Conservation (phyloP, 2,888 invertebrate genomes). For the Apodemia duryi region DNA sequence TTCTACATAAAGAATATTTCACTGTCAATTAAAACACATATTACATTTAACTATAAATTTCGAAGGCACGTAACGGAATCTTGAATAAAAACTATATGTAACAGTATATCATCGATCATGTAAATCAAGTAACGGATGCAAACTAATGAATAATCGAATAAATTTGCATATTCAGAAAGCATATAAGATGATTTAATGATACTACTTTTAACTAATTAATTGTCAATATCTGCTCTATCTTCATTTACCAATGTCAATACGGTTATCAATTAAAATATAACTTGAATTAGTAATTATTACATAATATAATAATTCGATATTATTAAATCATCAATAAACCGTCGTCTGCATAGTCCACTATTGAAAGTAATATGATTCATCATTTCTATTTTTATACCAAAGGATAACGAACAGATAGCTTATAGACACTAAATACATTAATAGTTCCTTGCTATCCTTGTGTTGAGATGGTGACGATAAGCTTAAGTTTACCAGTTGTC, state of each 20-base stretch:
- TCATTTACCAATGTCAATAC: background rate
- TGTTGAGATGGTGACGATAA: too few relatives aligned
- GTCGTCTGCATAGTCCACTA: too few relatives aligned
- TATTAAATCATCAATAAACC: too few relatives aligned
- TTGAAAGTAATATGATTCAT: too few relatives aligned
- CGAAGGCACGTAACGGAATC: background rate
- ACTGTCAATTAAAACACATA: background rate
- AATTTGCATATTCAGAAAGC: background rate
- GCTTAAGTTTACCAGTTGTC: too few relatives aligned
- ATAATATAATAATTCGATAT: too few relatives aligned
- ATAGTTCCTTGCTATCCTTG: too few relatives aligned
- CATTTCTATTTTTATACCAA: too few relatives aligned
- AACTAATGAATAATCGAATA: background rate
- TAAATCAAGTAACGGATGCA: conserved; percentile 11
- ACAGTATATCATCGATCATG: conserved; percentile 14
- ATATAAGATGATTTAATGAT: background rate
- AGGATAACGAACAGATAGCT: too few relatives aligned
- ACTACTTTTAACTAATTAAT: background rate
- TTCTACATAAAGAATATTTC: background rate
- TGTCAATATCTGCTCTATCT: background rate
- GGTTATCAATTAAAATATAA: background rate
- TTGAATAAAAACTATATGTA: conserved; percentile 5
- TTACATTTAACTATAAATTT: background rate
- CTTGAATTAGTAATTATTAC: too few relatives aligned
- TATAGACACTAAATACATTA: too few relatives aligned